Evolutionary conservation across 30 jellyfish, hydroid and myxozoan species (phyloP), one percentile per base, ranked within the genome.

Genomic region (Calvadosia cruxmelitensis): DNA sequence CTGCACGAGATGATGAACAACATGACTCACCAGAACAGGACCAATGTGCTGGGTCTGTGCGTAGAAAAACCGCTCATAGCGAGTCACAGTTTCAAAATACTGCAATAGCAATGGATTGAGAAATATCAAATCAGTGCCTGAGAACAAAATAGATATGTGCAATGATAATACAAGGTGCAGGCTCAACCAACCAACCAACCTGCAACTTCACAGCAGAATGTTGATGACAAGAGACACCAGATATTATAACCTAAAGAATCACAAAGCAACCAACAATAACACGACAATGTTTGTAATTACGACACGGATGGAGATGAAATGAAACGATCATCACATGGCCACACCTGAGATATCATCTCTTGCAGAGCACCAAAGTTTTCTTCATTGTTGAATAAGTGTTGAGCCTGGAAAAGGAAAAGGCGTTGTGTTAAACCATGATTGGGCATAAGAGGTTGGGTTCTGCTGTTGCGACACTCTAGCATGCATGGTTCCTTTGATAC

Each of bases 31-130:
- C 82, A 86, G 72, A 2, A 64, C 92, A 63, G 68, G 34, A 20
- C 93, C 93, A 16, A 86, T 79, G 72, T 86, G 92, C 57, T 86
- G 93, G n/a, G 96, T 80, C 50, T 86, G 92, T 5, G 93, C 93
- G 50, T 79, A 79, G 78, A 86, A 86, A 78, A 79, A 86, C 34
- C 96, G 53, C 64, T 86, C 96, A 53, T 86, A 86, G 50, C 96
- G 80, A 2, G 96, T 71, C 0, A 86, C 80, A 12, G 94, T 86
- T 53, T 86, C 96, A 75, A 86, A 86, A 63, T 24, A 86, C 96
- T 84, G 64, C 28, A 78, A 62, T 7, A 31, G 49, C 34, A 0
- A 31, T n/a, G 15, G 31, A 52, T 26, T 20, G 28, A 69, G 0
- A 20, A 25, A 2, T 42, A 42, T 42, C 15, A 42, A 42, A 42